Evolutionary conservation across 2,797 vertebrate species (phyloP).

Genomic region (Ataeniobius toweri): DNA sequence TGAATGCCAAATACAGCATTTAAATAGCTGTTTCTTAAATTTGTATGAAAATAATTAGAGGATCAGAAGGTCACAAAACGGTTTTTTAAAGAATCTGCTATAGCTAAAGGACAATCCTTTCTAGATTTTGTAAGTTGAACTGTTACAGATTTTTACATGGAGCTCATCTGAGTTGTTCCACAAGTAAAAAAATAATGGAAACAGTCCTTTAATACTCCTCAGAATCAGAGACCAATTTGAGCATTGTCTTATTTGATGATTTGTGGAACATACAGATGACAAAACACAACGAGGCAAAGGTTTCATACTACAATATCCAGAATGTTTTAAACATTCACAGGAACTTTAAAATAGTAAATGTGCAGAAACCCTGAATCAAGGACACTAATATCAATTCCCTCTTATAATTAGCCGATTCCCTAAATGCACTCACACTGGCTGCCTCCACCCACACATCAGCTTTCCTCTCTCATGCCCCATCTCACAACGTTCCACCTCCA

Average conservation of each 20-base stretch:
- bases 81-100: neutral
- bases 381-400: conserved; percentile 84
- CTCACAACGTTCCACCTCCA: conserved; percentile 36
- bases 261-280: neutral
- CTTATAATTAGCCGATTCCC: conserved; percentile 85
- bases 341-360: neutral
- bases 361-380: conserved; percentile 64
- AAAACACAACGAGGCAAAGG: neutral
- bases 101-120: neutral
- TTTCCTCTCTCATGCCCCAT: conserved; percentile 62
- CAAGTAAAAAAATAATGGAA: neutral
- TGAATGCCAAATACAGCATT: too few species aligned
- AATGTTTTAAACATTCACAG: neutral
- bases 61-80: too few species aligned
- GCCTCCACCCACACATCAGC: conserved; percentile 48
- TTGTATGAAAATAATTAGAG: too few species aligned
- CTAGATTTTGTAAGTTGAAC: neutral
- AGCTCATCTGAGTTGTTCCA: neutral
- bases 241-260: neutral
- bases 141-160: neutral
- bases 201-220: neutral
- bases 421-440: conserved; percentile 67
- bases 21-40: too few species aligned
- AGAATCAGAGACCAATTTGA: neutral
- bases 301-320: neutral